These are phyloP conservation scores for Maconellicoccus hirsutus DNA, from an alignment of 1,140 invertebrate species.

Conservation along the genomic window DNA sequence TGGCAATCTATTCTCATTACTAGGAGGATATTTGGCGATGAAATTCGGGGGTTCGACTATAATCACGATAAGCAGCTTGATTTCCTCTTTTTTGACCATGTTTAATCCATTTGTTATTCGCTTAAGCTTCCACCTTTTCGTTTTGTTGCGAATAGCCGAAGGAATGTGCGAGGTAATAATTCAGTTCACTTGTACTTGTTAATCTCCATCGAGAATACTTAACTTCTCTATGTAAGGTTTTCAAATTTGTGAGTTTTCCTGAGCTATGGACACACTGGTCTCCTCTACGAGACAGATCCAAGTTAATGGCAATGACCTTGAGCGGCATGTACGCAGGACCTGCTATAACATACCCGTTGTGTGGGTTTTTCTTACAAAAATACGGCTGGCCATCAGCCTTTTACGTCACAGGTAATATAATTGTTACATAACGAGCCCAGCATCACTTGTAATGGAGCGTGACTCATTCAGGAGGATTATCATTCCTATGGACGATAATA, in stretches of 20 bases:
- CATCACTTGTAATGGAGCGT: neutral
- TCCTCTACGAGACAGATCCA: slow-evolving; percentile 61
- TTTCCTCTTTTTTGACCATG: slow-evolving; percentile 42
- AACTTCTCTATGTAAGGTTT: slow-evolving; percentile 23
- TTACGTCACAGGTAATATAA: slow-evolving; percentile 60
- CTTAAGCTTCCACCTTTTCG: slow-evolving; percentile 32
- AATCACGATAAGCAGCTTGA: slow-evolving; percentile 44
- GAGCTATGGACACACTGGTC: slow-evolving; percentile 69
- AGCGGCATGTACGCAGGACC: slow-evolving; percentile 38
- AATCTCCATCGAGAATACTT: neutral
- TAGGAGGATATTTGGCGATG: slow-evolving; percentile 42
- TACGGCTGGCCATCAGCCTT: slow-evolving; percentile 76
- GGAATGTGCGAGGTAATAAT: slow-evolving; percentile 42
- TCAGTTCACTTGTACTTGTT: neutral
- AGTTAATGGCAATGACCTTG: slow-evolving; percentile 68
- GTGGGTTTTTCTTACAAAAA: slow-evolving; percentile 36
- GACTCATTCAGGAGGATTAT: neutral
- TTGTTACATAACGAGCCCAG: too few relatives aligned
- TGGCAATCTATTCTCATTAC: slow-evolving; percentile 46
- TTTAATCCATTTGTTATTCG: slow-evolving; percentile 28
- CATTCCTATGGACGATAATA: too few relatives aligned
- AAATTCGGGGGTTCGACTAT: slow-evolving; percentile 44
- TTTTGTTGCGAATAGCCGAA: slow-evolving; percentile 39
- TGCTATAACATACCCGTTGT: slow-evolving; percentile 39
- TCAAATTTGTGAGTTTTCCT: slow-evolving; percentile 36